These are phyloP conservation scores for Aphelocoma coerulescens DNA, from an alignment of 2,113 vertebrate species.

Conservation along the genomic window DNA sequence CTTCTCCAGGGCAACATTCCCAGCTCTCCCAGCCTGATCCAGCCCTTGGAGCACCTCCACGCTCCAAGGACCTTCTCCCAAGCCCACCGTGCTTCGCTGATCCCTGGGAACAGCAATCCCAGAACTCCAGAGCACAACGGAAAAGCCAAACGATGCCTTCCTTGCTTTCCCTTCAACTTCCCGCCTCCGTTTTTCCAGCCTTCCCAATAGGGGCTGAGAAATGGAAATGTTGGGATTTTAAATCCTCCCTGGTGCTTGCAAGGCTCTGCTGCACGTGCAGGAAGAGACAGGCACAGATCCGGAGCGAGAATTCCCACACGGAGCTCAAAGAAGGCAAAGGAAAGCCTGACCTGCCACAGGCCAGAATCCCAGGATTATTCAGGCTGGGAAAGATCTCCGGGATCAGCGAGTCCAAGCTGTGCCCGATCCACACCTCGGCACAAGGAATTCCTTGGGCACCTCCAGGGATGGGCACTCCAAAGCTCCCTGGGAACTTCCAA, in stretches of 20 bases:
- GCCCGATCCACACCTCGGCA: rapidly evolving
- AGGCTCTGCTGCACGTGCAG: no score
- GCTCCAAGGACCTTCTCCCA: neutral
- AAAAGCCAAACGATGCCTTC: rapidly evolving
- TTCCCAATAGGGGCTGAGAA: rapidly evolving
- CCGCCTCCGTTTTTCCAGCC: rapidly evolving
- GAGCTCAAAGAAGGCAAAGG: no score
- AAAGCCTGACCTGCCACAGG: neutral
- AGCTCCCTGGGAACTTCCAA: neutral
- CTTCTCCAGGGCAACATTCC: neutral
- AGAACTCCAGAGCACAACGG: neutral
- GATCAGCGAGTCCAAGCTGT: rapidly evolving
- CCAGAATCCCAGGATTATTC: neutral
- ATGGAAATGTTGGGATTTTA: neutral
- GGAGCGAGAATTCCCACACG: rapidly evolving
- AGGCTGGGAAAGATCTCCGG: rapidly evolving
- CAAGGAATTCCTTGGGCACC: neutral
- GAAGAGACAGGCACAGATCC: neutral
- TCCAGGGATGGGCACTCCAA: neutral
- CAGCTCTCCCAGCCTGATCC: neutral
- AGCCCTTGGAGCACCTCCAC: neutral
- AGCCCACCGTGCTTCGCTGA: neutral
- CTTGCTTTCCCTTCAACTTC: neutral
- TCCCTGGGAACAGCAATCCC: neutral
- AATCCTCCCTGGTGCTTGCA: neutral